A percentile compares a stretch with the other conserved stretches of the same genome.
Evolutionary conservation across 2,113 vertebrate species (phyloP).

Genomic region (Desmodus rotundus): DNA sequence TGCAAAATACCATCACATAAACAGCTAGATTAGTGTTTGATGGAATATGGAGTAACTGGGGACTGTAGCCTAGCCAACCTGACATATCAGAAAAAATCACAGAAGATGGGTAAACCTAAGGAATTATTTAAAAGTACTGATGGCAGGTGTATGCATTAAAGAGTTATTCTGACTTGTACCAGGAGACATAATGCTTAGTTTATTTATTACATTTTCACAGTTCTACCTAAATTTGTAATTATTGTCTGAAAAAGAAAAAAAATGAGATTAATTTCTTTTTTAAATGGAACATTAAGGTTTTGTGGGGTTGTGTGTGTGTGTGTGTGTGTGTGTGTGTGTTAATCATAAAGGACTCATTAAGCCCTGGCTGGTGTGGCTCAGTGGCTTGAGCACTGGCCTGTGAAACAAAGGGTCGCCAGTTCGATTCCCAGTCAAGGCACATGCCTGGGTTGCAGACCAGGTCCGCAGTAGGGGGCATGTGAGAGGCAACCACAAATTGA

Average conservation of each 20-base stretch:
- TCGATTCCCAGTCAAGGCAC: no score
- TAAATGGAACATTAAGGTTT: background rate
- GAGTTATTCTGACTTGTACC: background rate
- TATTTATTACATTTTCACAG: background rate
- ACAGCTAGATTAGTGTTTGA: background rate
- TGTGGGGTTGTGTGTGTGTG: no score
- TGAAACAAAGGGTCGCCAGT: no score
- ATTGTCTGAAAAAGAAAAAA: background rate
- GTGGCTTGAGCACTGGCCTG: no score
- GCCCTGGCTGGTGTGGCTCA: background rate
- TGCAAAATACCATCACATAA: background rate
- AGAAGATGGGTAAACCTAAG: background rate
- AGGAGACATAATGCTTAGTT: background rate
- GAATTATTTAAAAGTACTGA: background rate
- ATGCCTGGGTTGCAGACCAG: no score
- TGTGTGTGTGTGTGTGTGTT: no score
- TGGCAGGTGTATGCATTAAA: background rate
- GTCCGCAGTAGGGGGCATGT: no score
- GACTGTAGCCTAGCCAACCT: background rate
- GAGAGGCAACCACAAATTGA: no score
- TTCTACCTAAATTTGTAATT: background rate
- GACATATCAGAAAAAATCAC: background rate
- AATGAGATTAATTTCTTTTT: background rate
- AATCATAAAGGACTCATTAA: background rate
- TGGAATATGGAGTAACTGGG: background rate